Base-by-base conservation (phyloP, 2,113 vertebrate species). In the Vombatus ursinus region DNA sequence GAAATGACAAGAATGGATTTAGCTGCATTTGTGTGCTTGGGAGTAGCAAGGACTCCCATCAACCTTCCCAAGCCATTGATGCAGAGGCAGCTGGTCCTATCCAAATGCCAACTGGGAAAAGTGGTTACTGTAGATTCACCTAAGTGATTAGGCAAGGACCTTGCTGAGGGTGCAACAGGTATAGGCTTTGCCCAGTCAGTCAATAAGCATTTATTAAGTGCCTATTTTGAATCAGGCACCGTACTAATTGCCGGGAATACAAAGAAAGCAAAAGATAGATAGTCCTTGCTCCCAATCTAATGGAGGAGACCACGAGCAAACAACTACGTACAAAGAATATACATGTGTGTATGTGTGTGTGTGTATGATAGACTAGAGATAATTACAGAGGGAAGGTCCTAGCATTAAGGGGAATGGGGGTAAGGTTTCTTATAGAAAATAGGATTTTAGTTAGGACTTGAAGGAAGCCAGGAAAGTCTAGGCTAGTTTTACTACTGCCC, bases 101-200 rank as follows among this genome's bases (percentile, higher is more conserved):
- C 44, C 31, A 96, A 93, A 94, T 51, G 2, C 94, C 96, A 94
- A n/a, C 91, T 31, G 52, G 91, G 92, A 96, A 91, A 94, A 52
- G 28, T 90, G 23, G 48, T 84, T 84, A 84, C n/a, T 84, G 68
- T 84, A 84, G 68, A 84, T 84, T 84, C 68, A 84, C n/a, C 68
- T 44, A 44, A 84, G 19, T 84, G 6, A 84, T 44, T 84, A 23
- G 7, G n/a, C 68, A 77, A 77, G 31, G 37, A 77, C 61, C 4
- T 77, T 77, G 31, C 31, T 8, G 37, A 44, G 19, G n/a, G 68
- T 44, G 2, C 19, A 44, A 84, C 16, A 84, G 44, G 19, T 84
- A 6, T 84, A 22, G 68, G 68, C 68, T 84, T 84, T 84, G 68
- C n/a, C n/a, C 19, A 84, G 6, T 68, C 31, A 68, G 31, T 84